These are phyloP conservation scores for Brachyhypopomus gauderio DNA, from an alignment of 2,113 vertebrate species.

Conservation along the genomic window DNA sequence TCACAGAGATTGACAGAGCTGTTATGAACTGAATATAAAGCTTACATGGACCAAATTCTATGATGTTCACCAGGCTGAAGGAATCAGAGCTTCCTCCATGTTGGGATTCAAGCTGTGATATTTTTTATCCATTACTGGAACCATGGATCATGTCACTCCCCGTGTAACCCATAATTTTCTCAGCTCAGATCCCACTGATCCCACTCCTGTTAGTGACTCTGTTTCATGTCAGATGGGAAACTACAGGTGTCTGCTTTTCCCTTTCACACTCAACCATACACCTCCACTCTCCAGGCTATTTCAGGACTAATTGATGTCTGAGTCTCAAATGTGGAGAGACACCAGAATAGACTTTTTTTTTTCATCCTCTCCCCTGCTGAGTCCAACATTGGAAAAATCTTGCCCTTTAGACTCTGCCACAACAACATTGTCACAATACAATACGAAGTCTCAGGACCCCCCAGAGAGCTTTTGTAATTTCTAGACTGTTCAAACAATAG, in stretches of 20 bases:
- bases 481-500: slow-evolving; percentile 11
- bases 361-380: slow-evolving; percentile 57
- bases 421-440: slow-evolving; percentile 35
- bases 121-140: background rate
- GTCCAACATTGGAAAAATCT: slow-evolving; percentile 54
- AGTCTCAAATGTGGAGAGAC: slow-evolving; percentile 56
- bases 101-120: background rate
- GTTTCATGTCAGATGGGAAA: slow-evolving; percentile 48
- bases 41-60: background rate
- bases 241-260: slow-evolving; percentile 67
- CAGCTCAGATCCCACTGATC: slow-evolving; percentile 14
- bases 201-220: background rate
- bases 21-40: background rate
- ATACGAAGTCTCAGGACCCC: background rate
- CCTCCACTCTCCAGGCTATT: slow-evolving; percentile 62
- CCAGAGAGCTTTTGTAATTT: slow-evolving; percentile 13
- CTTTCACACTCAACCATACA: slow-evolving; percentile 41
- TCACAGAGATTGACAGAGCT: slow-evolving; percentile 16
- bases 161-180: slow-evolving; percentile 32
- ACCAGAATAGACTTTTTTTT: slow-evolving; percentile 64
- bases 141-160: slow-evolving; percentile 16
- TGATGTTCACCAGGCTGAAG: background rate
- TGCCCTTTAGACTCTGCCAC: slow-evolving; percentile 53
- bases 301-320: slow-evolving; percentile 73
- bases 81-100: background rate